phyloP scores from a whole-genome alignment of 2,888 invertebrate genomes.

The Drosophila rubida region DNA sequence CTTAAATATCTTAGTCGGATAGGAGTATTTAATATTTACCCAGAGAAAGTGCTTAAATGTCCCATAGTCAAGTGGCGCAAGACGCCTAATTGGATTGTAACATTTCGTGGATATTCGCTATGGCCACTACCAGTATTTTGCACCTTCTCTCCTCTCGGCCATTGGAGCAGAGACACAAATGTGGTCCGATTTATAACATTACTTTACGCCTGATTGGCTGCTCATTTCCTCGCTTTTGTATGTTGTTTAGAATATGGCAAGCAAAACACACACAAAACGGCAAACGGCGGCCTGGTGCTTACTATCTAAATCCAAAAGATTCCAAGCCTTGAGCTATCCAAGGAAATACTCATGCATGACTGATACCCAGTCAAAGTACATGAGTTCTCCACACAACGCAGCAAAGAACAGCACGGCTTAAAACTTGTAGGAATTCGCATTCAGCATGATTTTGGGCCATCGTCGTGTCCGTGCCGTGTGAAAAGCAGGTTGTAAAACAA shows the following conservation, averaged over 20 bases:
- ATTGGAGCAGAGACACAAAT: constrained; percentile 47
- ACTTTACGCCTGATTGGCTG: constrained; percentile 57
- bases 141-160: constrained; percentile 25
- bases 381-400: constrained; percentile 26
- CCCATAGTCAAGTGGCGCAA: background rate
- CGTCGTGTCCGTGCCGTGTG: constrained; percentile 32
- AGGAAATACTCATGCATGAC: constrained; percentile 37
- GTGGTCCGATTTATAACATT: constrained; percentile 56
- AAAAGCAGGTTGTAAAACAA: constrained; percentile 56
- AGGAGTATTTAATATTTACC: no score
- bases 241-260: constrained; percentile 68
- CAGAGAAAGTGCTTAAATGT: no score
- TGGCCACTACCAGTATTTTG: constrained; percentile 35
- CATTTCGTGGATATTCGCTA: constrained; percentile 61
- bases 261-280: constrained; percentile 60
- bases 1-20: no score
- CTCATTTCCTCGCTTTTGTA: constrained; percentile 38
- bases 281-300: constrained; percentile 26
- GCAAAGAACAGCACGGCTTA: constrained; percentile 49
- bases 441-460: constrained; percentile 60
- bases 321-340: constrained; percentile 40
- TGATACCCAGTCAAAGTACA: constrained; percentile 33
- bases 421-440: constrained; percentile 71
- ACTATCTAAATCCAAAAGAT: constrained; percentile 51
- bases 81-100: constrained; percentile 84